Conservation (phyloP, 2,888 invertebrate genomes). For the Eupithecia inturbata region DNA sequence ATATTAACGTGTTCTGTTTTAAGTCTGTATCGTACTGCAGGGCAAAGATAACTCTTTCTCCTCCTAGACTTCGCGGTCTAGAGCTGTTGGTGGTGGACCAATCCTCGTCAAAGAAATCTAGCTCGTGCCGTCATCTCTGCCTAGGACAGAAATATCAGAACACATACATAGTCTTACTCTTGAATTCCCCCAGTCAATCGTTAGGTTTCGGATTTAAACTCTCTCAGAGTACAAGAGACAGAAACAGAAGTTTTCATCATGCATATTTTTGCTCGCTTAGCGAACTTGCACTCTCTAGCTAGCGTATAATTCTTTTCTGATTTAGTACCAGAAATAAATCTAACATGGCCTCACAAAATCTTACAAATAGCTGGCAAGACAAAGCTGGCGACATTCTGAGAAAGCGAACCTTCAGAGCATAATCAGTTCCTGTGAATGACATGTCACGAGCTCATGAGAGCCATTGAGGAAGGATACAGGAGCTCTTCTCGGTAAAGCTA, state of each 20-base stretch:
- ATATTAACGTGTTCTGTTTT: no score
- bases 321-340: no score
- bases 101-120: neutral
- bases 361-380: neutral
- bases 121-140: neutral
- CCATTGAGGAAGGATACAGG: neutral
- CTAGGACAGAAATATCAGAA: neutral
- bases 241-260: neutral
- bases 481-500: neutral
- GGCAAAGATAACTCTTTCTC: neutral
- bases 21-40: neutral
- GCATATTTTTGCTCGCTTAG: no score
- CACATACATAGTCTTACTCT: neutral
- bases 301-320: neutral
- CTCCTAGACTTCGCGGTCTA: neutral
- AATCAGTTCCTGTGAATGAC: neutral
- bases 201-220: neutral
- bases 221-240: neutral
- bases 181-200: neutral
- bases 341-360: neutral
- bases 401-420: constrained; percentile 2
- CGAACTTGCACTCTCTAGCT: no score
- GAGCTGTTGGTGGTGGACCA: neutral
- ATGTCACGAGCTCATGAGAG: neutral
- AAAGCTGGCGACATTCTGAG: neutral